Percentiles rank a stretch among this genome's conserved stretches.
Evolutionary conservation across 2,797 vertebrate genomes (phyloP).

Genomic region (Xenopus petersii): DNA sequence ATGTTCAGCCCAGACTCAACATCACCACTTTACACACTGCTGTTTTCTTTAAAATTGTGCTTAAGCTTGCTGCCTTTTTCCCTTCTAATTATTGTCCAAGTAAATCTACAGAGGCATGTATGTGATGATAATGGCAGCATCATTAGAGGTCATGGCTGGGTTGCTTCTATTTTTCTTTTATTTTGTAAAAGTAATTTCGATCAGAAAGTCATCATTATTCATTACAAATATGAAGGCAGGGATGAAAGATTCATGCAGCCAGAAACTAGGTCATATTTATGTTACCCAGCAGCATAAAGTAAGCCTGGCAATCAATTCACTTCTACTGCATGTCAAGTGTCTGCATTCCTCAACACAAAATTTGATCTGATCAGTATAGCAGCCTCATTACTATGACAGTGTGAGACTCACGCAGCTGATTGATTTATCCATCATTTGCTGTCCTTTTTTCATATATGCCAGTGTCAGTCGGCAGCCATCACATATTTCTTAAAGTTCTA

Average conservation of each 20-base stretch:
- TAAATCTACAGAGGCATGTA: background rate
- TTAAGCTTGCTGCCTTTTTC: too few species aligned
- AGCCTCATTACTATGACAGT: constrained; percentile 46
- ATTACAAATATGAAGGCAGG: constrained; percentile 40
- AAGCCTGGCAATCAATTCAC: constrained; percentile 40
- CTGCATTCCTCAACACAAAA: constrained; percentile 38
- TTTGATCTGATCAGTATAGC: constrained; percentile 41
- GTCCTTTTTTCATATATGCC: constrained; percentile 34
- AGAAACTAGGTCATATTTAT: constrained; percentile 47
- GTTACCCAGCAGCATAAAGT: constrained; percentile 43
- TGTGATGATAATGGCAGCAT: background rate
- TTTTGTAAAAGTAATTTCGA: constrained; percentile 36
- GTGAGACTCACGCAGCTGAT: constrained; percentile 32
- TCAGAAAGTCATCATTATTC: constrained; percentile 43
- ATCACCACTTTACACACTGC: too few species aligned
- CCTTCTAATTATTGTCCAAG: too few species aligned
- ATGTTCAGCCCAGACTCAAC: too few species aligned
- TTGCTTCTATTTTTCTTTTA: constrained; percentile 30
- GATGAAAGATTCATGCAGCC: constrained; percentile 32
- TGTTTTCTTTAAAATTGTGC: too few species aligned
- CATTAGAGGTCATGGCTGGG: constrained; percentile 34
- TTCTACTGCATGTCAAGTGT: constrained; percentile 41
- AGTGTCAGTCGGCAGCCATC: constrained; percentile 25
- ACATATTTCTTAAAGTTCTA: constrained; percentile 31
- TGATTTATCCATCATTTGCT: constrained; percentile 45